Percentiles rank a stretch among this genome's conserved stretches.
Conservation (phyloP, 2,113 vertebrate species). For the Notechis scutatus region DNA sequence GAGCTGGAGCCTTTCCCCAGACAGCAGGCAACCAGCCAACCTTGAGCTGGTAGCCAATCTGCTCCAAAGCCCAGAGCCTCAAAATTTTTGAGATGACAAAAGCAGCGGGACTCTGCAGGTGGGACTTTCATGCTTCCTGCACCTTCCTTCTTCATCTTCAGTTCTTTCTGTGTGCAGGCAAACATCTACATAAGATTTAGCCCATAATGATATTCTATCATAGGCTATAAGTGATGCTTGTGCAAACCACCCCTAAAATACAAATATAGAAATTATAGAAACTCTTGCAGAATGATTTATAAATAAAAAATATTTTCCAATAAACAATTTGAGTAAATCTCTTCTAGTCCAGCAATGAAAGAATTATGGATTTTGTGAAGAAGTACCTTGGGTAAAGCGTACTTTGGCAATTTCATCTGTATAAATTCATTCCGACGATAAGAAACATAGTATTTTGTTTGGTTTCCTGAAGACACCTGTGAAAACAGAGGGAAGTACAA, state of each 20-base stretch:
- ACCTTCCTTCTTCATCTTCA: neutral
- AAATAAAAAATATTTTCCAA: neutral
- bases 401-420: slow-evolving; percentile 93
- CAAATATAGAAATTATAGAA: neutral
- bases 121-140: neutral
- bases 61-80: neutral
- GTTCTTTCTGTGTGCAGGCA: neutral
- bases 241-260: neutral
- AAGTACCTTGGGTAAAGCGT: slow-evolving; percentile 88
- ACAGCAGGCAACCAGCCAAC: neutral
- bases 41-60: neutral
- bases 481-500: neutral
- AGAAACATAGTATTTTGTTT: slow-evolving; percentile 88
- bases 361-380: neutral
- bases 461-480: slow-evolving; percentile 84
- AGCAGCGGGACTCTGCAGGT: neutral
- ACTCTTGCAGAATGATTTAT: neutral
- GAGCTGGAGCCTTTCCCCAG: neutral
- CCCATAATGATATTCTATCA: neutral
- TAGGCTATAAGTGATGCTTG: neutral
- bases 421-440: slow-evolving; percentile 83
- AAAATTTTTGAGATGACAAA: neutral
- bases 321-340: neutral
- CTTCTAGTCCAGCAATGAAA: neutral
- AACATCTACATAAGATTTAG: neutral